Conservation (phyloP, 1,140 invertebrate species). For the Bombus terrestris region DNA sequence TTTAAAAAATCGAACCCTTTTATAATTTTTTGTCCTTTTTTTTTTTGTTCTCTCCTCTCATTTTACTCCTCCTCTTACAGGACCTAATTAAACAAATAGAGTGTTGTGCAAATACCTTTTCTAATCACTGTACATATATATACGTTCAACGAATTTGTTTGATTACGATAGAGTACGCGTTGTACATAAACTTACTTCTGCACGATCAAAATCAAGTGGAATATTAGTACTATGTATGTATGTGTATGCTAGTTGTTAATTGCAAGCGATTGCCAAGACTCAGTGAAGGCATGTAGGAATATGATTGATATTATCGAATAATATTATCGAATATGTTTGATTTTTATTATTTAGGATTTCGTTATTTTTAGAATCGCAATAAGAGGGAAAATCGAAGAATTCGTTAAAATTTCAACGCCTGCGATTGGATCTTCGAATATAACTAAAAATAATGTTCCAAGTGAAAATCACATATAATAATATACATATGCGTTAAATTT, state of each 20-base stretch:
- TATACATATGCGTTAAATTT: not conserved
- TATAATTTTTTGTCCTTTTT: too few species aligned
- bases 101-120: too few species aligned
- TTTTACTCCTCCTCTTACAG: too few species aligned
- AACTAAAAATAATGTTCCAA: not conserved
- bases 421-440: not conserved
- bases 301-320: not conserved
- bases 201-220: conserved; percentile 29
- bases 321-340: not conserved
- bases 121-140: too few species aligned
- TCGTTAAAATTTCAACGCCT: not conserved
- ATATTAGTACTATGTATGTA: not conserved
- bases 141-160: not conserved
- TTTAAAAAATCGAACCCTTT: too few species aligned
- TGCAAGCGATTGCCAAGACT: not conserved
- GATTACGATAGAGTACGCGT: not conserved
- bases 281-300: not conserved
- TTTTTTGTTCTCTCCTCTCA: too few species aligned
- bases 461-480: not conserved
- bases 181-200: conserved; percentile 3
- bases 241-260: not conserved
- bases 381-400: not conserved
- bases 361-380: not conserved
- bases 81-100: too few species aligned
- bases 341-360: not conserved